Conservation (phyloP, 2,888 invertebrate species). For the Acronicta leporina region DNA sequence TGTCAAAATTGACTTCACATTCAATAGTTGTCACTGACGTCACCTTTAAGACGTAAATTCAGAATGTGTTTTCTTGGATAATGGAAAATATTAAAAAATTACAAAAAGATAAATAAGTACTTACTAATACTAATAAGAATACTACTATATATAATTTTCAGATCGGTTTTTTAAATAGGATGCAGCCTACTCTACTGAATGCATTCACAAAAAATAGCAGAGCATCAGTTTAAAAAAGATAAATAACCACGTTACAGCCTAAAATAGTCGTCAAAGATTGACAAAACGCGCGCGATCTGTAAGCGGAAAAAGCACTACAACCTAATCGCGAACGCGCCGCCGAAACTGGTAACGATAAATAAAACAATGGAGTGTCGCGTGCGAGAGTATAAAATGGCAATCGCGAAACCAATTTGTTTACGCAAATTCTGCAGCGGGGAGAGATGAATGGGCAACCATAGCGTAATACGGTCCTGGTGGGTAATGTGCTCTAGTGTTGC, state of each 20-base stretch:
- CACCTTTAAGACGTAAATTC: too few species aligned
- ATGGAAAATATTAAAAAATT: too few species aligned
- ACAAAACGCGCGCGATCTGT: slow-evolving; percentile 83
- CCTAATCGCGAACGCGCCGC: slow-evolving; percentile 86
- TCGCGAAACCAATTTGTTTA: slow-evolving; percentile 90
- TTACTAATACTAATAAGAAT: too few species aligned
- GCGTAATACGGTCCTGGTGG: slow-evolving; percentile 83
- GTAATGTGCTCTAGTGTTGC: slow-evolving; percentile 75
- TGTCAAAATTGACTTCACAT: too few species aligned
- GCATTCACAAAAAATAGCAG: slow-evolving; percentile 10
- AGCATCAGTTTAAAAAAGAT: not conserved
- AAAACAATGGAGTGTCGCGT: slow-evolving; percentile 88
- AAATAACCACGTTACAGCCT: slow-evolving; percentile 29
- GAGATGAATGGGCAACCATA: slow-evolving; percentile 88
- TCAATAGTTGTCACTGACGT: too few species aligned
- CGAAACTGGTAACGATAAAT: slow-evolving; percentile 88
- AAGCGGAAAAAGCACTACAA: slow-evolving; percentile 85
- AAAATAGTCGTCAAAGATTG: slow-evolving; percentile 75
- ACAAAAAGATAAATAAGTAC: too few species aligned
- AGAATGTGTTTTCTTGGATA: too few species aligned
- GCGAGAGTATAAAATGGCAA: slow-evolving; percentile 89
- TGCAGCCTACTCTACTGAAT: not conserved
- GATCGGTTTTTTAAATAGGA: too few species aligned
- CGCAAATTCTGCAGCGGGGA: slow-evolving; percentile 88
- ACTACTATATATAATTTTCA: too few species aligned